Base-by-base conservation (phyloP, 2,888 invertebrate species). In the Synanthedon formicaeformis region DNA sequence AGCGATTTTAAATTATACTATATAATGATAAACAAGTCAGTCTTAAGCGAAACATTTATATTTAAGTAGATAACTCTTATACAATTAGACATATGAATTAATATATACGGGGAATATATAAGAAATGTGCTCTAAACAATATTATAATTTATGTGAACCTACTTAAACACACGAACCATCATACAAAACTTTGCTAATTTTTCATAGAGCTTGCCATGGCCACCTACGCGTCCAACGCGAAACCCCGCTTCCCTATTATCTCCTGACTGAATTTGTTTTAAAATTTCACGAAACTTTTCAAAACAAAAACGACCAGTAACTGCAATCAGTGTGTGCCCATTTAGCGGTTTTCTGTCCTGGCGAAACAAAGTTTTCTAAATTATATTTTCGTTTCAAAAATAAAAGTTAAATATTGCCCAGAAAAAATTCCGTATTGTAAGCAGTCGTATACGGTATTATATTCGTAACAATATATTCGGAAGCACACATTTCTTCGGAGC, bases 201-300 rank as follows among this genome's bases (percentile, higher is more conserved):
- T 84, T 86, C 82, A 85, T 71, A 55, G 69, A 67, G 78, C 75
- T 75, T 83, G 85, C n/a, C 34, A 34, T 34, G 10, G 45, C 81
- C 86, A 85, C 65, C 78, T 79, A 73, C 86, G 83, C 79, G 78
- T 73, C 71, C 76, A 72, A 78, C 79, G 72, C 77, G 70, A 76
- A 84, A 83, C 82, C 81, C 79, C 66, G 67, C 69, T 78, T 77
- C 76, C 81, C 78, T 81, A 84, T 85, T 85, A 85, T 83, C 80
- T 79, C 78, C 69, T 71, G 70, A 72, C 76, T 69, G 69, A 78
- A 81, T 82, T 81, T 81, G 76, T 81, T 81, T 81, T 71, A 77
- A 83, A 83, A 75, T 76, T 77, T 62, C 71, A 66, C 65, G 57
- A 68, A 66, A 71, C 70, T 62, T 76, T 78, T 65, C 51, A 48